Percentiles rank a stretch among this genome's conserved stretches.
phyloP scores from a whole-genome alignment of 2,113 vertebrate genomes.

The Ranitomeya variabilis region DNA sequence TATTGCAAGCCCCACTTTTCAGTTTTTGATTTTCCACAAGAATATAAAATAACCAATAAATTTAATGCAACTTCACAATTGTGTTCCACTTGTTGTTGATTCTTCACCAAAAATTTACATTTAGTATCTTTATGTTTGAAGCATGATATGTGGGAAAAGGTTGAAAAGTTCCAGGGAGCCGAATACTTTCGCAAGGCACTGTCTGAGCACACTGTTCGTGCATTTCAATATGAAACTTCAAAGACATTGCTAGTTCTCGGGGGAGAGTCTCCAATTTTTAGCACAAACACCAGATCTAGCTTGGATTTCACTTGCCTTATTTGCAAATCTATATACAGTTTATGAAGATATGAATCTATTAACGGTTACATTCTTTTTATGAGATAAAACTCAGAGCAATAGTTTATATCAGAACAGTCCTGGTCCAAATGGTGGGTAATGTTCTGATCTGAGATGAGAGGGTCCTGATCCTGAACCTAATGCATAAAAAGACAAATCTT shows the following conservation, averaged over 20 bases:
- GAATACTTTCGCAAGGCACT: no score
- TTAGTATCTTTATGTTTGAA: no score
- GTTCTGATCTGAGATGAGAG: constrained; percentile 44
- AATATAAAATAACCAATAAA: no score
- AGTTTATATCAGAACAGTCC: background rate
- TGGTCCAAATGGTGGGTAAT: background rate
- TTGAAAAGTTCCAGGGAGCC: no score
- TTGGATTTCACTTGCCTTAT: constrained; percentile 44
- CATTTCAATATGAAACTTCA: constrained; percentile 32
- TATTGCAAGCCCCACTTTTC: no score
- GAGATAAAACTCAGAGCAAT: constrained; percentile 3
- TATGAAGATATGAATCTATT: constrained; percentile 19
- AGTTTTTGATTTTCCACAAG: no score
- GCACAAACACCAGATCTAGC: constrained; percentile 29
- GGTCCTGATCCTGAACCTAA: background rate
- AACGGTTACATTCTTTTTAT: constrained; percentile 11
- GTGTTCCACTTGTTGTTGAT: no score
- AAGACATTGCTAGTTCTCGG: constrained; percentile 4
- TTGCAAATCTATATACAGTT: constrained; percentile 26
- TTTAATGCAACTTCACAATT: no score
- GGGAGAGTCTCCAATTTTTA: constrained; percentile 27
- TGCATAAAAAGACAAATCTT: background rate
- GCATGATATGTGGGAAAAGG: no score
- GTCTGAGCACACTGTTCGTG: background rate
- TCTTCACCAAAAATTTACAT: no score